These are phyloP conservation scores for Lerista edwardsae DNA, from an alignment of 2,797 vertebrate genomes.

Conservation along the genomic window DNA sequence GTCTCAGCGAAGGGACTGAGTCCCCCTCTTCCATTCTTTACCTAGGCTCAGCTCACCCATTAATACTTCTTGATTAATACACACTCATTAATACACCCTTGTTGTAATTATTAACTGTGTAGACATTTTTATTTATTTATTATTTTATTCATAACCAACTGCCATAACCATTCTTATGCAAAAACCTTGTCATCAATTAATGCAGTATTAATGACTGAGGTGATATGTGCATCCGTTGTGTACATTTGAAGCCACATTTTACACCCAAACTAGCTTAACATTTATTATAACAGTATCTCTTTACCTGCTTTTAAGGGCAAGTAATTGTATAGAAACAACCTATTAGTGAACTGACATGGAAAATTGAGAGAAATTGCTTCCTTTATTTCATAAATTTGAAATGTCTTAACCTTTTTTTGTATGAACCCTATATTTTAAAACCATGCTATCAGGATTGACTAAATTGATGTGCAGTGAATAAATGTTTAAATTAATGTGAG, in stretches of 20 bases:
- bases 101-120: not conserved
- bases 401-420: not conserved
- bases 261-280: not conserved
- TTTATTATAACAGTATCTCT: not conserved
- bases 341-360: not conserved
- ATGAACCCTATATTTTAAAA: not conserved
- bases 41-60: not conserved
- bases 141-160: no score
- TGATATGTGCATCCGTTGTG: not conserved
- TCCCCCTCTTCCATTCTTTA: not conserved
- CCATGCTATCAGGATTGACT: not conserved
- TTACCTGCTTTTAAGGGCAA: constrained; percentile 10
- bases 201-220: not conserved
- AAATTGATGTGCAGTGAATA: not conserved
- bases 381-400: constrained; percentile 16
- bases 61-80: not conserved
- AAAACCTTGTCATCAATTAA: not conserved
- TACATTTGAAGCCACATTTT: not conserved
- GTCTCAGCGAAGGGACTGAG: not conserved
- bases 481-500: not conserved
- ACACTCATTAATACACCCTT: no score
- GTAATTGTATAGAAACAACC: not conserved
- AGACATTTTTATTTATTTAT: not conserved
- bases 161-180: no score
- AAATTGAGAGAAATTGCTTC: not conserved